These are phyloP conservation scores for Luscinia megarhynchos DNA, from an alignment of 2,797 vertebrate genomes.

Conservation along the genomic window DNA sequence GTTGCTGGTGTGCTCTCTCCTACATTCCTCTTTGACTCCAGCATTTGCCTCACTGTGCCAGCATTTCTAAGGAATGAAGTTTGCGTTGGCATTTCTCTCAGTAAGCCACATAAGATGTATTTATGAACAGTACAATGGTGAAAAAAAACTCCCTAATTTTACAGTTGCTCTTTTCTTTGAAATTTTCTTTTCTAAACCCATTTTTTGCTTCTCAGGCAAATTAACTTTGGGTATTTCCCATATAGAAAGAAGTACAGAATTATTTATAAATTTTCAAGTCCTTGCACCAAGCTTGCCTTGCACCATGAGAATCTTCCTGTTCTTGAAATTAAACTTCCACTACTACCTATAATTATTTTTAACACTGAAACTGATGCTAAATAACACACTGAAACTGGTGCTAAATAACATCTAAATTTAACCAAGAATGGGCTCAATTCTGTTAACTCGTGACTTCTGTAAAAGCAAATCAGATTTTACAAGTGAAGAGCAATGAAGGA, in stretches of 20 bases:
- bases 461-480: not conserved
- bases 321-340: not conserved
- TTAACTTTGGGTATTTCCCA: not conserved
- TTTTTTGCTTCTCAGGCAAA: not conserved
- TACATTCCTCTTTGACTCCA: conserved; percentile 80
- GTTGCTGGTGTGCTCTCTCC: conserved; percentile 70
- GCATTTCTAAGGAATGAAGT: conserved; percentile 71
- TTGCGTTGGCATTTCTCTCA: conserved; percentile 9
- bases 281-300: not conserved
- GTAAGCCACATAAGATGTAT: not conserved
- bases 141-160: not conserved
- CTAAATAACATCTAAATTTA: not conserved
- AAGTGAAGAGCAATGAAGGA: not conserved
- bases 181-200: not conserved
- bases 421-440: not conserved
- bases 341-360: not conserved
- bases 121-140: not conserved
- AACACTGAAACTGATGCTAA: not conserved
- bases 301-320: not conserved
- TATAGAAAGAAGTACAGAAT: not conserved
- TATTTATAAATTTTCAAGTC: not conserved
- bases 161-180: not conserved
- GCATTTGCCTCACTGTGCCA: conserved; percentile 82
- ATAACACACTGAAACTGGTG: not conserved
- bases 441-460: not conserved